Percentiles rank a stretch among this genome's conserved stretches.
Conservation (phyloP, 64 coral and sea anemone genomes). For the Anthopleura sola region DNA sequence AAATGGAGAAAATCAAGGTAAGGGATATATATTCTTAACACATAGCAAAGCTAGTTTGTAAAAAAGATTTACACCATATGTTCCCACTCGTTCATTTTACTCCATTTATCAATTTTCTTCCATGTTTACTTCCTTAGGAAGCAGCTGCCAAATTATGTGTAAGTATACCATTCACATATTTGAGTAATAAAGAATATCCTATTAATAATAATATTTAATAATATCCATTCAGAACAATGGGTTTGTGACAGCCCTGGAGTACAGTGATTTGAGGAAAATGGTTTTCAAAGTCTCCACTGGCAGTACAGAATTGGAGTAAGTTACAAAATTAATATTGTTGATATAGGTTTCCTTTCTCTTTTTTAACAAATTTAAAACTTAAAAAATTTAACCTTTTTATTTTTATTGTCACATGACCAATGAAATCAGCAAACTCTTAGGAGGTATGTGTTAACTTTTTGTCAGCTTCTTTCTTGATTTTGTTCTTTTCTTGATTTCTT, state of each 20-base stretch:
- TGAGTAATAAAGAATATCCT: neutral
- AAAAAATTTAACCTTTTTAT: neutral
- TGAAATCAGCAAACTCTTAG: conserved; percentile 83
- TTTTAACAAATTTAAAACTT: neutral
- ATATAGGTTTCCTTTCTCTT: neutral
- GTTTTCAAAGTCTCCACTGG: conserved; percentile 91
- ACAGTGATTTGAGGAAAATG: conserved; percentile 95
- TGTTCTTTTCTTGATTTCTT: neutral
- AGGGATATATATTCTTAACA: too few relatives aligned
- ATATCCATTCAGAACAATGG: conserved; percentile 65
- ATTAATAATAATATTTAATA: neutral
- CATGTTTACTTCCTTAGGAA: conserved; percentile 57
- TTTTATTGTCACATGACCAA: neutral
- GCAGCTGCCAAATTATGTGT: conserved; percentile 90
- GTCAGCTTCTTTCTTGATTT: neutral
- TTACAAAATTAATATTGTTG: neutral
- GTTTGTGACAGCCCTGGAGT: conserved; percentile 94
- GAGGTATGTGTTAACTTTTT: conserved; percentile 48
- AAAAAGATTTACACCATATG: too few relatives aligned
- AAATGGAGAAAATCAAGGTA: conserved; percentile 99
- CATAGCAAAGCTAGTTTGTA: too few relatives aligned
- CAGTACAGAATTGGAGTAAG: conserved; percentile 88
- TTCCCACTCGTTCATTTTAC: too few relatives aligned
- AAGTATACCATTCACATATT: conserved; percentile 44
- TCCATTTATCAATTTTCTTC: too few relatives aligned